Conservation (phyloP, 2,888 invertebrate species). For the Ypsolopha sequella region DNA sequence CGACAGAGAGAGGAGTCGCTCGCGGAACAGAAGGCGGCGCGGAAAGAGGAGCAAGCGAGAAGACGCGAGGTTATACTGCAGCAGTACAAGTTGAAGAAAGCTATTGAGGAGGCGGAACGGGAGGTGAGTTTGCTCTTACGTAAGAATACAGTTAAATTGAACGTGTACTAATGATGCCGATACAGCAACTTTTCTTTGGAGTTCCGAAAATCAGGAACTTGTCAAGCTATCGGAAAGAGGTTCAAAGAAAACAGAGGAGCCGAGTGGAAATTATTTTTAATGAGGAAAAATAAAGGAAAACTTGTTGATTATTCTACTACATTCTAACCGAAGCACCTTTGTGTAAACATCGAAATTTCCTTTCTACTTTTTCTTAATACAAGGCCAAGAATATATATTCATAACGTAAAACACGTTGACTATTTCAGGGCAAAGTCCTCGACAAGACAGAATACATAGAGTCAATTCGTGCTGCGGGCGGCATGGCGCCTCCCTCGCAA, state of each 20-base stretch:
- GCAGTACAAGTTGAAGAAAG: constrained; percentile 87
- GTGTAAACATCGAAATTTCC: no score
- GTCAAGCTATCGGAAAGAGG: no score
- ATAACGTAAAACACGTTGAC: neutral
- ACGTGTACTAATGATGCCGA: no score
- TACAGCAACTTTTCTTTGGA: no score
- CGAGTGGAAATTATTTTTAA: no score
- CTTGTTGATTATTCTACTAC: no score
- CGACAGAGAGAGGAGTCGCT: constrained; percentile 45
- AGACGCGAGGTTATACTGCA: constrained; percentile 79
- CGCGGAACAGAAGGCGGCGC: constrained; percentile 78
- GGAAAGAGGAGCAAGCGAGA: constrained; percentile 89
- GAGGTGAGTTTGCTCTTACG: constrained; percentile 58
- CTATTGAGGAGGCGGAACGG: constrained; percentile 83
- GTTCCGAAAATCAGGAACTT: no score
- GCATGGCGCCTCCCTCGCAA: constrained; percentile 29
- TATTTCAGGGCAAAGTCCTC: constrained; percentile 80
- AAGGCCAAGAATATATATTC: neutral
- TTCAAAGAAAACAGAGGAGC: no score
- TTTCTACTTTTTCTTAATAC: no score
- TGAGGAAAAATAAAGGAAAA: no score
- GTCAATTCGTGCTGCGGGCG: constrained; percentile 28
- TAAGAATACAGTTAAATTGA: no score
- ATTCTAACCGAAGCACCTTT: no score
- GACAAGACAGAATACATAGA: constrained; percentile 72